Conservation (phyloP, 2,113 vertebrate species). For the Calidris pugnax region DNA sequence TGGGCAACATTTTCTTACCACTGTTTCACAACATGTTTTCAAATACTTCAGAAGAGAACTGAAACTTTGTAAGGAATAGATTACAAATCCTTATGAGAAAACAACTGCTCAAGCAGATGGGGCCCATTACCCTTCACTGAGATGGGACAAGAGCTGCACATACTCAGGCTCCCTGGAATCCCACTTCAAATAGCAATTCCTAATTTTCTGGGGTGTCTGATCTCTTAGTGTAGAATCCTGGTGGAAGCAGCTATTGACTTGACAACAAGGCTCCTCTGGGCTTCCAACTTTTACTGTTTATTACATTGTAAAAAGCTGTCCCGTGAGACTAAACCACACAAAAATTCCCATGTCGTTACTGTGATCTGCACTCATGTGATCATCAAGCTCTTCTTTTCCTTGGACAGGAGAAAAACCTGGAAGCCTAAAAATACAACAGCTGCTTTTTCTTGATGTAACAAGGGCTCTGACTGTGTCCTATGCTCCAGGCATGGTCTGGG, state of each 20-base stretch:
- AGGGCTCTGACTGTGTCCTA: background rate
- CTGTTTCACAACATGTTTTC: background rate
- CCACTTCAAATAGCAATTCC: background rate
- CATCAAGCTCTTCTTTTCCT: background rate
- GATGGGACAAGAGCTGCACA: background rate
- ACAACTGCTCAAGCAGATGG: background rate
- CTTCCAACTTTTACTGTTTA: background rate
- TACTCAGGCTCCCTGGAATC: background rate
- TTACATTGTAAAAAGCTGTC: background rate
- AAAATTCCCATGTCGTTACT: background rate
- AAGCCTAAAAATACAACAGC: background rate
- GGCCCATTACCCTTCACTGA: no score
- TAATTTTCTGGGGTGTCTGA: background rate
- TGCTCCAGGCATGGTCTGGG: background rate
- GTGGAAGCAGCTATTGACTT: background rate
- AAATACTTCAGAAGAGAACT: background rate
- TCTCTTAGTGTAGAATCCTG: background rate
- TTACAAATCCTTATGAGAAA: background rate
- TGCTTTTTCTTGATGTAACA: background rate
- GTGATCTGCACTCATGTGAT: background rate
- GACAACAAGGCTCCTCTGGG: background rate
- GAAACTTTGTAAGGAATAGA: background rate
- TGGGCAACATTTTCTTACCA: background rate
- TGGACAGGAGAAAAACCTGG: background rate
- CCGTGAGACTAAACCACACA: background rate